These are phyloP conservation scores for Salvelinus namaycush DNA, from an alignment of 2,113 vertebrate genomes.

Conservation along the genomic window DNA sequence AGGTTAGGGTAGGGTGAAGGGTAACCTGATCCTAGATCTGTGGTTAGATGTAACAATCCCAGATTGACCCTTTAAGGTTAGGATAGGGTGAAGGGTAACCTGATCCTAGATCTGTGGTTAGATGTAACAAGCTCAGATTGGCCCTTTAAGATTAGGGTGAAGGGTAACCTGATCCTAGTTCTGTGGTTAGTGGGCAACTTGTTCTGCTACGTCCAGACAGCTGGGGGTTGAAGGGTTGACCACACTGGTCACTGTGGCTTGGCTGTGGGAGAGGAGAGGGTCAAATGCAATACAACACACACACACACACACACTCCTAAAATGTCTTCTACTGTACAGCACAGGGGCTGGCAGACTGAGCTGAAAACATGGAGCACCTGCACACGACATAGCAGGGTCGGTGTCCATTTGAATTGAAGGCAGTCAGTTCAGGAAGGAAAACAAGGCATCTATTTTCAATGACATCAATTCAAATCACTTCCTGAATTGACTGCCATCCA, in stretches of 20 bases:
- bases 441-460: no score
- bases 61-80: no score
- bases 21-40: no score
- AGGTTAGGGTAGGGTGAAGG: no score
- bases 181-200: background rate
- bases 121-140: background rate
- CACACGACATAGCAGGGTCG: background rate
- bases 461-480: no score
- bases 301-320: background rate
- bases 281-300: background rate
- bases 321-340: background rate
- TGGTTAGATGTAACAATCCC: no score
- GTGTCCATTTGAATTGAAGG: no score
- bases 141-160: background rate
- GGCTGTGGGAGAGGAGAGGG: background rate
- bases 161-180: background rate
- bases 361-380: background rate
- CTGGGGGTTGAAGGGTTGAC: background rate
- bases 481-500: no score
- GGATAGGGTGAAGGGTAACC: no score
- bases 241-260: conserved; percentile 2
- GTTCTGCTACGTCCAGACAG: background rate
- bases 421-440: no score
- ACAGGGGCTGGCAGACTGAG: background rate
- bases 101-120: no score